These are phyloP conservation scores for Lutraria rhynchaena DNA, from an alignment of 1,140 invertebrate species.

Conservation along the genomic window DNA sequence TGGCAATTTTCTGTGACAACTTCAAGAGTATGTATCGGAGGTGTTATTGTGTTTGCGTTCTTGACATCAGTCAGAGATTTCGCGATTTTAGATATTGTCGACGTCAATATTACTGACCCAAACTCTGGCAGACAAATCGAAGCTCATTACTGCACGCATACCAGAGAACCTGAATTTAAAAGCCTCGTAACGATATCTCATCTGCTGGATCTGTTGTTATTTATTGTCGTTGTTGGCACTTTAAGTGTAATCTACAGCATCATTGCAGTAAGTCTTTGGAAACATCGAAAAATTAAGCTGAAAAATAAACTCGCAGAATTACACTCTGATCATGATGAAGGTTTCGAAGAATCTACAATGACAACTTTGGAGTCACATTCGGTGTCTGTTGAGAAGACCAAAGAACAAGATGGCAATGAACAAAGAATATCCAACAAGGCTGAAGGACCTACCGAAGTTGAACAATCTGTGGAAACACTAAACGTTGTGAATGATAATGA, in stretches of 20 bases:
- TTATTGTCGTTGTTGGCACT: not conserved
- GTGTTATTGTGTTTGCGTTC: not conserved
- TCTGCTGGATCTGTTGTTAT: not conserved
- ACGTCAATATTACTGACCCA: not conserved
- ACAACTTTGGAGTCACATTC: too few relatives aligned
- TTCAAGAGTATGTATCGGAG: not conserved
- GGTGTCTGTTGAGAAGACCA: too few relatives aligned
- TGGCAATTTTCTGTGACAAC: not conserved
- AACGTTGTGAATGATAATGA: too few relatives aligned
- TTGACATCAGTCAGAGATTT: not conserved
- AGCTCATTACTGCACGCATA: slow-evolving; percentile 1
- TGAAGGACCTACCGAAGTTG: too few relatives aligned
- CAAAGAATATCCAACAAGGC: too few relatives aligned
- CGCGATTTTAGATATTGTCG: slow-evolving; percentile 1
- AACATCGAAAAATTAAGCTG: not conserved
- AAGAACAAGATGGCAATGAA: too few relatives aligned
- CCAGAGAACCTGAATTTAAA: not conserved
- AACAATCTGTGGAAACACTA: too few relatives aligned
- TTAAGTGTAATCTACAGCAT: not conserved
- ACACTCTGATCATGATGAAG: too few relatives aligned
- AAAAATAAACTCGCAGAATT: too few relatives aligned
- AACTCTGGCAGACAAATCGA: not conserved
- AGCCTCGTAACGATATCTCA: not conserved
- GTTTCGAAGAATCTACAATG: too few relatives aligned
- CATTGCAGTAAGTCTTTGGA: not conserved